phyloP scores from a whole-genome alignment of 2,113 vertebrate species.

The Tringa solitaria region DNA sequence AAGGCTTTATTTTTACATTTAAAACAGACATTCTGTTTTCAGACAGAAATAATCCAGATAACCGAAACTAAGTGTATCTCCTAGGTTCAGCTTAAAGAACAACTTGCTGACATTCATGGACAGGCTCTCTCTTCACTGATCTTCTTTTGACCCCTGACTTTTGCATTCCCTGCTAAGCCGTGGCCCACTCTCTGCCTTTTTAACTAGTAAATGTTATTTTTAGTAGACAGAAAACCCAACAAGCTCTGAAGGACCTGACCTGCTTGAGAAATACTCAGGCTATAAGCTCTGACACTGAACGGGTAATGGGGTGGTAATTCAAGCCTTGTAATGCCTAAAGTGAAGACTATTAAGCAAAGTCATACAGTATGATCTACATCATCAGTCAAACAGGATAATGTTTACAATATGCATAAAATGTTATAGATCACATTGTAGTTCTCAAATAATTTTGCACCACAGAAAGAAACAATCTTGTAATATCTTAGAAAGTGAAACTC shows the following conservation, averaged over 20 bases:
- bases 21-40: background rate
- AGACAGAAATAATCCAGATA: background rate
- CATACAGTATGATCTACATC: background rate
- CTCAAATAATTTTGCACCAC: background rate
- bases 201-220: background rate
- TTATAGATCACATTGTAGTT: background rate
- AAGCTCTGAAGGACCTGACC: slow-evolving; percentile 19
- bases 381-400: slow-evolving; percentile 9
- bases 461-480: background rate
- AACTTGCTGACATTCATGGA: background rate
- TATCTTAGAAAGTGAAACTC: background rate
- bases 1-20: background rate
- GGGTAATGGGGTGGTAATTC: slow-evolving; percentile 7
- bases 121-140: background rate
- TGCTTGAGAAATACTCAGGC: background rate
- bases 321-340: background rate
- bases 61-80: background rate
- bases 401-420: background rate
- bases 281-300: background rate
- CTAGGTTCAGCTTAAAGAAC: background rate
- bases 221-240: slow-evolving; percentile 8
- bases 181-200: background rate
- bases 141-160: slow-evolving; percentile 14
- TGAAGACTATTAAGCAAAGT: slow-evolving; percentile 5
- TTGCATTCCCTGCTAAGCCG: background rate